Conservation (phyloP, 2,113 vertebrate species). For the Coracopsis vasa region DNA sequence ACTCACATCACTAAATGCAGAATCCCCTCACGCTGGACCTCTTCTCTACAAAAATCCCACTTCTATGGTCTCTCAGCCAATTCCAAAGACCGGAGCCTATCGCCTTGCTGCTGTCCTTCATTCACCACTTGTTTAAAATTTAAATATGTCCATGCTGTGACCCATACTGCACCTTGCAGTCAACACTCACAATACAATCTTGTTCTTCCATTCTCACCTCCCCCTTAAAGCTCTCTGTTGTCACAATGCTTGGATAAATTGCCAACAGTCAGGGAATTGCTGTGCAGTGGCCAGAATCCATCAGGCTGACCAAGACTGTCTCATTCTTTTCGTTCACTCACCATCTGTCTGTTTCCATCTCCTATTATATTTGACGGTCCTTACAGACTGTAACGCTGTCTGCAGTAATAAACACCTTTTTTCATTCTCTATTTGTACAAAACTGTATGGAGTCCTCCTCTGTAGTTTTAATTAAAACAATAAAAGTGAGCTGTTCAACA, state of each 20-base stretch:
- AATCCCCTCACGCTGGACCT: background rate
- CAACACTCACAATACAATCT: background rate
- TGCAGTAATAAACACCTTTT: background rate
- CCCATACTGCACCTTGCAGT: background rate
- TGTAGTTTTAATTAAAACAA: background rate
- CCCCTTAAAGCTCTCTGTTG: background rate
- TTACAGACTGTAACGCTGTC: background rate
- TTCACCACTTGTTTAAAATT: background rate
- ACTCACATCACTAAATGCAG: background rate
- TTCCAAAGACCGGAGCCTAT: background rate
- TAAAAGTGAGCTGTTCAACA: background rate
- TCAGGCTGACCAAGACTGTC: background rate
- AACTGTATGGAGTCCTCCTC: background rate
- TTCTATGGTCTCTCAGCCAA: background rate
- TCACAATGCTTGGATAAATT: background rate
- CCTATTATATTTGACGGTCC: background rate
- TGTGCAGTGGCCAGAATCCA: background rate
- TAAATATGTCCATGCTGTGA: background rate
- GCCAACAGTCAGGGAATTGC: background rate
- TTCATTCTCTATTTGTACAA: background rate
- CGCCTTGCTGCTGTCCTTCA: background rate
- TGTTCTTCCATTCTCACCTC: background rate
- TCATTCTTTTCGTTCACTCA: background rate
- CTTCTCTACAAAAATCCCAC: background rate
- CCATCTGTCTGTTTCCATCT: slow-evolving; percentile 17